Base-by-base conservation (phyloP, 2,888 invertebrate species). In the Pinctada fucata region DNA sequence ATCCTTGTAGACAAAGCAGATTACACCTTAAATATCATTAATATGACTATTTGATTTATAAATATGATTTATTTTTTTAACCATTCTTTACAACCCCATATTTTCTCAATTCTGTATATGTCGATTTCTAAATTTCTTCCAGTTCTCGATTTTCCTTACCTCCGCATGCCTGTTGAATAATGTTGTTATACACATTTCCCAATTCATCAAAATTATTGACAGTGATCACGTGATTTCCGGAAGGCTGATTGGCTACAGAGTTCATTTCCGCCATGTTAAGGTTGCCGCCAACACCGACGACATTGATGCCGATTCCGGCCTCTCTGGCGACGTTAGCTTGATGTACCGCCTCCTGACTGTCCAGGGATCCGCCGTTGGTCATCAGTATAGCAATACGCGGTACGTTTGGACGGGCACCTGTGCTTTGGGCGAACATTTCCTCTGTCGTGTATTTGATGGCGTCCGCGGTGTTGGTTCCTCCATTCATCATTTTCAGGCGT, bases 381-480 rank as follows among this genome's bases (percentile, higher is more conserved):
- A 87, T 78, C 65, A 87, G 75, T 13, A 87, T 82, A 6, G 83
- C 85, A 58, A 87, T 85, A 79, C 86, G 83, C 3, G 87, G 87
- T 8, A 86, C 86, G 51, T 85, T 80, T 13, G 82, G 80, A 49
- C 87, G 84, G 8, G 84, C 85, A 48, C 87, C 87, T 50, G 79
- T 82, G 63, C 79, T 68, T 47, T 83, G 84, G 49, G 83, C 82
- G 74, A 87, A 83, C 73, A 87, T 84, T 71, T 86, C 83, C 6
- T 84, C 80, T 48, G 82, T 83, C 13, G 82, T 85, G 75, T 79
- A 87, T 13, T 79, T 78, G 70, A 89, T 80, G 47, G 86, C 88
- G 69, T 88, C 88, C 16, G 86, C 88, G 49, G 86, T 88, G 80
- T 88, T 87, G 31, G 88, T 88, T 63, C 87, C 87, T 65, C 88